Conservation (phyloP, 2,888 invertebrate species). For the Galerucella calmariensis region DNA sequence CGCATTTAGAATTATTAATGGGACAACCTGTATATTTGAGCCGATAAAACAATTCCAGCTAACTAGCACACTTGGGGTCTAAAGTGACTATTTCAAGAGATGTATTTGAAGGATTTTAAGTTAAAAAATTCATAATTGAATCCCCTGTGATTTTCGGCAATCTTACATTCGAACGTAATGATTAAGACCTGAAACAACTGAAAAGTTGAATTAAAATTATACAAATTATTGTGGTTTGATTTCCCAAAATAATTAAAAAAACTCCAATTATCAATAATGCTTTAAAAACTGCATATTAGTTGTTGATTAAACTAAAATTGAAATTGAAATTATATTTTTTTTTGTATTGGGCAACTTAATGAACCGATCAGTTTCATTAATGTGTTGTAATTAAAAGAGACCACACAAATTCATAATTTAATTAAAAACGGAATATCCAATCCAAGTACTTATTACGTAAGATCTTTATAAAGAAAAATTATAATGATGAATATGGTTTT, state of each 20-base stretch:
- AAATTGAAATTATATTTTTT: not conserved
- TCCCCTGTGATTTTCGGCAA: too few species aligned
- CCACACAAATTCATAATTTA: slow-evolving; percentile 1
- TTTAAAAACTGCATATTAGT: not conserved
- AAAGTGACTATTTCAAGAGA: too few species aligned
- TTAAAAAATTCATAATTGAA: too few species aligned
- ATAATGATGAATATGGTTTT: not conserved
- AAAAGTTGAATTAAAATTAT: too few species aligned
- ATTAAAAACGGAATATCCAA: slow-evolving; percentile 6
- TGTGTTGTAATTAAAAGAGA: slow-evolving; percentile 3
- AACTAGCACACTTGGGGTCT: too few species aligned
- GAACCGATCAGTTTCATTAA: not conserved
- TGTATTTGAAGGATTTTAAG: too few species aligned
- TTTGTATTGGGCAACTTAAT: not conserved
- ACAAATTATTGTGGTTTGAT: too few species aligned
- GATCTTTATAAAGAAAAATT: not conserved
- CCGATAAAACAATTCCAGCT: too few species aligned
- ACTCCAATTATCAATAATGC: not conserved
- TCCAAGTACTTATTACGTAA: not conserved
- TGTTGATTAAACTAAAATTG: not conserved
- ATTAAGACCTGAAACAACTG: too few species aligned
- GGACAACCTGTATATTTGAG: too few species aligned
- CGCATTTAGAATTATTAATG: too few species aligned
- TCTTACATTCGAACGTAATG: too few species aligned
- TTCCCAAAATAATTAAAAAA: not conserved